Evolutionary conservation across 2,888 invertebrate species (phyloP).

Genomic region (Mesorhabditis belari): DNA sequence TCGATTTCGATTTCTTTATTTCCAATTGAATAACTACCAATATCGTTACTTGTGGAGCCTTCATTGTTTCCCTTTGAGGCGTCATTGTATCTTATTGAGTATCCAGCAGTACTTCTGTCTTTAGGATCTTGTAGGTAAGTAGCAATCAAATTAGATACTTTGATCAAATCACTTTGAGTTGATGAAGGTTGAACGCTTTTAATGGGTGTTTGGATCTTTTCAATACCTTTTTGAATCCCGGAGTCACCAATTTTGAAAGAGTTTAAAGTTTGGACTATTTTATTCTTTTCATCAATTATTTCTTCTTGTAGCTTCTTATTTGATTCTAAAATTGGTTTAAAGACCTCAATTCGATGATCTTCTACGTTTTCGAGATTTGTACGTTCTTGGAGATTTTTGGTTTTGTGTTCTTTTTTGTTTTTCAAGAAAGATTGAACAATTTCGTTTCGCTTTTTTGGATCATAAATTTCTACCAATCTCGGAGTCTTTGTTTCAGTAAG

Average conservation of each 20-base stretch:
- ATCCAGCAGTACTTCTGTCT: conserved; percentile 30
- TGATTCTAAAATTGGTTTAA: conserved; percentile 31
- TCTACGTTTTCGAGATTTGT: conserved; percentile 19
- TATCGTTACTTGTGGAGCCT: too few species aligned
- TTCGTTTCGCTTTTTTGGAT: conserved; percentile 24
- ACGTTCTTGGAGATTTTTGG: conserved; percentile 18
- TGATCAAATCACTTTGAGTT: conserved; percentile 4
- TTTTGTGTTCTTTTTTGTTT: conserved; percentile 21
- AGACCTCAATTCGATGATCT: conserved; percentile 26
- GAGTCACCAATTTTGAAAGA: conserved; percentile 8
- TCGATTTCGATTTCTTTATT: conserved; percentile 23
- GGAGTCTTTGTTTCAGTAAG: too few species aligned
- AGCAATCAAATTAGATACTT: conserved; percentile 19
- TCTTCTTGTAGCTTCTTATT: conserved; percentile 29
- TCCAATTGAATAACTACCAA: conserved; percentile 20
- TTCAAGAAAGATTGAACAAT: conserved; percentile 16
- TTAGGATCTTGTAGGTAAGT: conserved; percentile 24
- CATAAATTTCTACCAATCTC: conserved; percentile 22
- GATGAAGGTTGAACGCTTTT: conserved; percentile 1
- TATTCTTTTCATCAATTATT: conserved; percentile 31
- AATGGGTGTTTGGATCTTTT: conserved; percentile 9
- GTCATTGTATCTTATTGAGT: conserved; percentile 19
- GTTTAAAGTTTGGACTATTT: conserved; percentile 28
- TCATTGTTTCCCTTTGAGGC: too few species aligned
- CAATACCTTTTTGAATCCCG: conserved; percentile 5